Evolutionary conservation across 2,113 vertebrate species (phyloP).

Genomic region (Neodon shergylaensis): DNA sequence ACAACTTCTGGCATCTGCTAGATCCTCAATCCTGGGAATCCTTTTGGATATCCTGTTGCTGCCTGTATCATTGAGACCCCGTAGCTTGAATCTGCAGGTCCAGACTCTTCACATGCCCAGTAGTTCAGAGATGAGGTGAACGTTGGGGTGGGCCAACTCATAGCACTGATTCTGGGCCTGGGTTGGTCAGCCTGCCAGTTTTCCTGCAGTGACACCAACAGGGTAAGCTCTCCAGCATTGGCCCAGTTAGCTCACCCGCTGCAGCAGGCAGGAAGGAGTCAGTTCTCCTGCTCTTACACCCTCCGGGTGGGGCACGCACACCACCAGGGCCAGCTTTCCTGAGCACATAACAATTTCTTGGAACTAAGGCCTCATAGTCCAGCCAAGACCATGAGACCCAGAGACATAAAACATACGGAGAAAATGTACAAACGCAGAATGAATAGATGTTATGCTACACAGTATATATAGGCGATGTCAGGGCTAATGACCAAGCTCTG

Average conservation of each 20-base stretch:
- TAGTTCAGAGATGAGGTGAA: background rate
- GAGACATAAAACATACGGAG: conserved; percentile 41
- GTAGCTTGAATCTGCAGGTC: background rate
- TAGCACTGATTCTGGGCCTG: background rate
- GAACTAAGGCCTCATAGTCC: background rate
- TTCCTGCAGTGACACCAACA: background rate
- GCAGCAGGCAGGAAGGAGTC: background rate
- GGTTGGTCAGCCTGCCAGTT: background rate
- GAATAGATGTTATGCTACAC: conserved; percentile 5
- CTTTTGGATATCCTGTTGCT: background rate
- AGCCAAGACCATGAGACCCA: background rate
- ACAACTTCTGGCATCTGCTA: background rate
- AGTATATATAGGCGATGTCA: conserved; percentile 42
- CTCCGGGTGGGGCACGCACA: fast-evolving
- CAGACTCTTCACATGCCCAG: background rate
- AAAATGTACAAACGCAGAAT: background rate
- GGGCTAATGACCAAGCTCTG: conserved; percentile 73
- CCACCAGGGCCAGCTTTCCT: background rate
- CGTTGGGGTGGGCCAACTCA: background rate
- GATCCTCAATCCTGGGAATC: background rate
- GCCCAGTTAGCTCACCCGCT: background rate
- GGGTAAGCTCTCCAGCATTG: background rate
- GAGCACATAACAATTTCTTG: background rate
- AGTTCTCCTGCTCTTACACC: background rate
- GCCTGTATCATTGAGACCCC: background rate